Conservation (phyloP, 2,888 invertebrate genomes). For the Diarsia mendica region DNA sequence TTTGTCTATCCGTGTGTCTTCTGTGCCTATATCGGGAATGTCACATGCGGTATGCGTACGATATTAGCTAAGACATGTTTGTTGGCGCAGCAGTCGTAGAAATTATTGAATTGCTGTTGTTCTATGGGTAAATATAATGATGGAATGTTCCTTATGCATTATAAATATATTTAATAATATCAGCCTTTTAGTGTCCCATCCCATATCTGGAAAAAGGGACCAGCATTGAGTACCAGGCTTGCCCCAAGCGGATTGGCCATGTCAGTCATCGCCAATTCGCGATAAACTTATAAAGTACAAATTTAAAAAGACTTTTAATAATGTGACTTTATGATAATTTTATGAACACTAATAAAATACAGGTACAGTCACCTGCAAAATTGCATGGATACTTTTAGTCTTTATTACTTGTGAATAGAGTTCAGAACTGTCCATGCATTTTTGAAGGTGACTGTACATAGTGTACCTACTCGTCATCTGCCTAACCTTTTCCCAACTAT, state of each 20-base stretch:
- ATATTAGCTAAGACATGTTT: slow-evolving; percentile 1
- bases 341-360: not conserved
- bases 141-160: not conserved
- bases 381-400: too few species aligned
- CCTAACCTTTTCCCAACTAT: not conserved
- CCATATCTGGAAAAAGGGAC: not conserved
- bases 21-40: slow-evolving; percentile 62
- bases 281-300: not conserved
- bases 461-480: not conserved
- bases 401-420: too few species aligned
- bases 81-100: slow-evolving; percentile 8
- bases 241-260: not conserved
- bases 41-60: slow-evolving; percentile 60
- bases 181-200: not conserved
- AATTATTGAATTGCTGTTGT: slow-evolving; percentile 10
- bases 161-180: not conserved
- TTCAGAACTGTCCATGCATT: too few species aligned
- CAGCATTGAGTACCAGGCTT: not conserved
- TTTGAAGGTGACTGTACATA: too few species aligned
- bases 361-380: too few species aligned
- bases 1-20: slow-evolving; percentile 15
- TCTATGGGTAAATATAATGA: not conserved
- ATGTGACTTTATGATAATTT: not conserved
- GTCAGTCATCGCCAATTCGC: not conserved
- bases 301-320: not conserved